Percentiles rank a stretch among this genome's conserved stretches.
These are phyloP conservation scores for Papilio gigon DNA, from an alignment of 2,888 invertebrate species.

Conservation along the genomic window DNA sequence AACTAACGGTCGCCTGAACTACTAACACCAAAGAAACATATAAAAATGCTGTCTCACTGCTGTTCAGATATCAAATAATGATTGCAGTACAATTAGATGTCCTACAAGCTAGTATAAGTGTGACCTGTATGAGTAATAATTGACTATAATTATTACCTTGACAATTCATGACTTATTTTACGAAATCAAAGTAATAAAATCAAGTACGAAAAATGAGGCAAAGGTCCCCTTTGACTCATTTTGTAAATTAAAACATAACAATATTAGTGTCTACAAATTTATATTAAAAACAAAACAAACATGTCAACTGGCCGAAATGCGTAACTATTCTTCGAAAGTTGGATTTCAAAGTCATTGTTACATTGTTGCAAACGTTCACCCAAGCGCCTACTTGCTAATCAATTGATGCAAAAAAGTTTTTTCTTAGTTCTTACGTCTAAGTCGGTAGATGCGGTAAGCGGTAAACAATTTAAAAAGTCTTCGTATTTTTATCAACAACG, in stretches of 20 bases:
- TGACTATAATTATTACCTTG: too few species aligned
- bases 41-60: slow-evolving; percentile 20
- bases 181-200: too few species aligned
- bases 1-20: slow-evolving; percentile 32
- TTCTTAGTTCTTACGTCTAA: neutral
- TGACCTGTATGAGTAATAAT: neutral
- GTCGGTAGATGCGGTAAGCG: neutral
- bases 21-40: slow-evolving; percentile 31
- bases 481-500: neutral
- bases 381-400: neutral
- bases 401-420: neutral
- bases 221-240: too few species aligned
- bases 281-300: too few species aligned
- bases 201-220: too few species aligned
- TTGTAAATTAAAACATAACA: too few species aligned
- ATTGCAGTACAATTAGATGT: neutral
- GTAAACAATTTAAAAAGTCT: neutral
- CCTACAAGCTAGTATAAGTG: neutral
- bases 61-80: neutral
- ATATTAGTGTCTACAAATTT: too few species aligned
- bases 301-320: too few species aligned
- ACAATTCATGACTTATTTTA: too few species aligned
- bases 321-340: neutral
- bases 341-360: neutral
- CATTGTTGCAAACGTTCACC: neutral